Percentiles rank a stretch among this genome's conserved stretches.
phyloP scores from a whole-genome alignment of 2,888 invertebrate species.

The Andrena minutula region DNA sequence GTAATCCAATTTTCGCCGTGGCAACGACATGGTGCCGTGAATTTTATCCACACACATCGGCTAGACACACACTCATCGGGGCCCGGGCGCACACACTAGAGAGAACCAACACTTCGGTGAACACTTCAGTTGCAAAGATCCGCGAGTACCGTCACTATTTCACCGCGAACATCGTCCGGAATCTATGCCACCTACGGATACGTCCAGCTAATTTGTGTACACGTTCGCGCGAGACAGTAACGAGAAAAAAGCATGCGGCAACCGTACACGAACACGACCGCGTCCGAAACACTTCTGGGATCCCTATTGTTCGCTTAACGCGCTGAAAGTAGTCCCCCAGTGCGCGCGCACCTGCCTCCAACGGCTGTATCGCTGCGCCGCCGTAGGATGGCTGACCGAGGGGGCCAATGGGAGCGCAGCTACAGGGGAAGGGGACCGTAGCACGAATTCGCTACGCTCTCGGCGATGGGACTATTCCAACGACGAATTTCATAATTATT shows the following conservation, averaged over 20 bases:
- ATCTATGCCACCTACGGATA: slow-evolving; percentile 61
- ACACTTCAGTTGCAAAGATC: slow-evolving; percentile 61
- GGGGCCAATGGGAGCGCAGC: slow-evolving; percentile 69
- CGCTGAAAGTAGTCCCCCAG: slow-evolving; percentile 84
- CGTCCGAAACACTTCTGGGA: slow-evolving; percentile 84
- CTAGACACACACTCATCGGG: slow-evolving; percentile 81
- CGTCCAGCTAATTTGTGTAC: slow-evolving; percentile 68
- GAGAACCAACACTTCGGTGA: slow-evolving; percentile 65
- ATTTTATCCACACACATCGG: slow-evolving; percentile 78
- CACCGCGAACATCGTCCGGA: slow-evolving; percentile 74
- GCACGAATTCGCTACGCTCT: slow-evolving; percentile 8
- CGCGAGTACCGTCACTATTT: slow-evolving; percentile 71
- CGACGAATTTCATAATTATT: not conserved
- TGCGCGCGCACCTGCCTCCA: slow-evolving; percentile 82
- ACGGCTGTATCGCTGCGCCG: slow-evolving; percentile 76
- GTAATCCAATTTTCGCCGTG: slow-evolving; percentile 83
- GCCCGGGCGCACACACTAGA: slow-evolving; percentile 80
- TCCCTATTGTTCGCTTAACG: slow-evolving; percentile 84
- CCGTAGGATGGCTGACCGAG: slow-evolving; percentile 71
- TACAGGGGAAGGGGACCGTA: slow-evolving; percentile 59
- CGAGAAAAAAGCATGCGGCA: slow-evolving; percentile 76
- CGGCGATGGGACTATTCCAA: not conserved
- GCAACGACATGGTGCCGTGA: slow-evolving; percentile 80
- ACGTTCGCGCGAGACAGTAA: slow-evolving; percentile 72
- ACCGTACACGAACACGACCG: slow-evolving; percentile 82